Evolutionary conservation across 2,888 invertebrate genomes (phyloP), one percentile per base, ranked within the genome.

Genomic region (Pseudococcus longispinus): DNA sequence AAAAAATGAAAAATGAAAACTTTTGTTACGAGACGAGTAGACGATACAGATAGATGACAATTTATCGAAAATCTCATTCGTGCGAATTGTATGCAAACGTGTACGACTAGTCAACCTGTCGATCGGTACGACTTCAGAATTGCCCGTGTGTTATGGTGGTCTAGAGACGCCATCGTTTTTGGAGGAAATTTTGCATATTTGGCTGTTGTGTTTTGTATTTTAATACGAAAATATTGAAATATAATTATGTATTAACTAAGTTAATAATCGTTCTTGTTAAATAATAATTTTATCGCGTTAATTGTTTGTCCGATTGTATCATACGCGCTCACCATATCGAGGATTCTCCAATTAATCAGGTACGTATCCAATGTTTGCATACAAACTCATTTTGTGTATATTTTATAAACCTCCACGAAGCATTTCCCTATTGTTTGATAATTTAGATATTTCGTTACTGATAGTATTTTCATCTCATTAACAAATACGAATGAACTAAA

Each of bases 131-230:
- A 60, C 55, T 84, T 1, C 0, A 84, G 84, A 84, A 60, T 84
- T 84, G 4, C 18, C 84, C 37, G 13, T 51, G 51, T 46, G 44
- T 77, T 86, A 77, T 86, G 80, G 86, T 86, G 74, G 86, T 77
- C 77, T 15, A 77, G 77, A 80, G 86, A 86, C 86, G 86, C 86
- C 86, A 86, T 86, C 86, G 86, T 80, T 84, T 65, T 65, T 65
- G 55, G 65, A 84, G 42, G 46, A 65, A 84, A 65, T 42, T 80
- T 80, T 80, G 77, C 77, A 80, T 80, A 80, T 80, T 80, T 80
- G 77, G 77, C 77, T 80, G 29, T 42, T 29, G 42, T 77, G 29
- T 80, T 42, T 80, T 32, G 26, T 80, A 29, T 80, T 80, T 70
- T 42, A 80, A 80, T 42, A 13, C 20, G 4, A 80, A 20, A 42